These are phyloP conservation scores for Watsonalla binaria DNA, from an alignment of 2,888 invertebrate genomes.

Conservation along the genomic window DNA sequence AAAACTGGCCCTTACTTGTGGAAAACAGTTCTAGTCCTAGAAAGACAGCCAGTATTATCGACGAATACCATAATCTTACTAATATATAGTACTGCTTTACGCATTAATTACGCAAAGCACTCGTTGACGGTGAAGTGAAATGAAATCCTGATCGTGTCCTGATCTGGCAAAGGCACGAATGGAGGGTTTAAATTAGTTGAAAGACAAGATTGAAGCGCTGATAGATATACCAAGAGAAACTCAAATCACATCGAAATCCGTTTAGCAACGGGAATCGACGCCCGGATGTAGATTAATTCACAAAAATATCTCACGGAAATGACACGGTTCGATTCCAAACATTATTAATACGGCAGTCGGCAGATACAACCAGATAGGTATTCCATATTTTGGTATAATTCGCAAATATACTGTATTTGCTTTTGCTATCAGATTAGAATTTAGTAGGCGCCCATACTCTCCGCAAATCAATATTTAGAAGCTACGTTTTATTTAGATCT, in stretches of 20 bases:
- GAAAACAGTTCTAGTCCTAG: too few relatives aligned
- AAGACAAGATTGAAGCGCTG: too few relatives aligned
- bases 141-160: too few relatives aligned
- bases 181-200: too few relatives aligned
- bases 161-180: too few relatives aligned
- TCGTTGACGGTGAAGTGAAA: too few relatives aligned
- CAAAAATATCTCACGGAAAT: background rate
- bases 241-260: background rate
- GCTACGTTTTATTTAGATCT: background rate
- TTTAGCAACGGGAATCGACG: background rate
- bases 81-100: too few relatives aligned
- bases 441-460: background rate
- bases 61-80: too few relatives aligned
- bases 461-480: background rate
- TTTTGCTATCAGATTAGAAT: background rate
- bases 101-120: too few relatives aligned
- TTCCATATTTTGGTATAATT: background rate
- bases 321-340: background rate
- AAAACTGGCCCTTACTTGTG: too few relatives aligned
- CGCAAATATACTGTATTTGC: background rate
- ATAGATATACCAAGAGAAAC: background rate
- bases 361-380: background rate
- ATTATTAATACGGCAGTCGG: background rate
- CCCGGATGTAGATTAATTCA: background rate
- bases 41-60: too few relatives aligned